These are phyloP conservation scores for Acanthornis magna DNA, from an alignment of 2,797 vertebrate genomes.

Conservation along the genomic window DNA sequence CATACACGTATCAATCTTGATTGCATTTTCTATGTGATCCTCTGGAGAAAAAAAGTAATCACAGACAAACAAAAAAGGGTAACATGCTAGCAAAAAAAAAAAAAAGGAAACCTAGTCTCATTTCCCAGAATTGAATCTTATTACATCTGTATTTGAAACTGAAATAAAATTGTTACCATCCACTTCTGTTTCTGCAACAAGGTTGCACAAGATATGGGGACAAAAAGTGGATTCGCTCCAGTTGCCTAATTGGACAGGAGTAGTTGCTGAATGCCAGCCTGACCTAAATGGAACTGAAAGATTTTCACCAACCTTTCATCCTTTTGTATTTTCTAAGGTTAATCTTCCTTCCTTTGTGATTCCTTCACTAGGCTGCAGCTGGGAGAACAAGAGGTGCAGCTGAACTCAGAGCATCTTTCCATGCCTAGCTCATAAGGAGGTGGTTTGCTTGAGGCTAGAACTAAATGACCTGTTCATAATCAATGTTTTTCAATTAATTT, in stretches of 20 bases:
- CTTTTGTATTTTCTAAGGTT: slow-evolving; percentile 36
- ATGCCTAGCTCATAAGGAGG: background rate
- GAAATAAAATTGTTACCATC: background rate
- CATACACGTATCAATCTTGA: background rate
- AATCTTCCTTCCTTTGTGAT: slow-evolving; percentile 27
- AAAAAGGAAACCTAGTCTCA: background rate
- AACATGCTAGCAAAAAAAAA: background rate
- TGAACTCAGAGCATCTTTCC: background rate
- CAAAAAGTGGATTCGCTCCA: slow-evolving; percentile 5
- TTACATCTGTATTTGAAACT: background rate
- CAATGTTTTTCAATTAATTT: slow-evolving; percentile 46
- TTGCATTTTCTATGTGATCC: background rate
- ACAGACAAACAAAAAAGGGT: background rate
- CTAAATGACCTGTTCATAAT: slow-evolving; percentile 44
- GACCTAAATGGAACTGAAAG: slow-evolving; percentile 49
- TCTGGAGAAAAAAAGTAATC: background rate
- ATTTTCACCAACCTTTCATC: slow-evolving; percentile 32
- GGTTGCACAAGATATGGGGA: background rate
- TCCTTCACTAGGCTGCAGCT: background rate
- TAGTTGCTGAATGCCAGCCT: slow-evolving; percentile 8
- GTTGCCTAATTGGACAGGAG: slow-evolving; percentile 27
- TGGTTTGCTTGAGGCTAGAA: slow-evolving; percentile 18
- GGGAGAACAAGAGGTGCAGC: background rate
- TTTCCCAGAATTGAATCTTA: background rate
- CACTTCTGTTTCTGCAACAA: background rate